Base-by-base conservation (phyloP, 2,888 invertebrate species). In the Nomada lathburiana region DNA sequence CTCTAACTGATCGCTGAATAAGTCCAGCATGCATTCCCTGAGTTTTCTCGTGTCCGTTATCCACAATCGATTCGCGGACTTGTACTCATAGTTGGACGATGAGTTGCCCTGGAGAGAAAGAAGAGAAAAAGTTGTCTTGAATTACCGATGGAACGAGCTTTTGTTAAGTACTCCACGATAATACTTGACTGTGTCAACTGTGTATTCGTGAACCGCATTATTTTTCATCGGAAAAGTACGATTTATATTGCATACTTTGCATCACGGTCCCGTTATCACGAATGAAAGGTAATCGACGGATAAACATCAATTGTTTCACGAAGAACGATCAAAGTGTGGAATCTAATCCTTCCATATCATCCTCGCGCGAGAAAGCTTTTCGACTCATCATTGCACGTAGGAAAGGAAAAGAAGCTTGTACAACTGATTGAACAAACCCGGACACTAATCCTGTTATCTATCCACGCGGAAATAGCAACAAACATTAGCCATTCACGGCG, bases 61-160 rank as follows among this genome's bases (percentile, higher is more conserved):
- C 94, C 96, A 98, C 85, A 98, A 94, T 86, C 96, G 96, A 94
- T 98, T 98, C 36, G 97, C 97, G 78, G 96, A 96, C 5, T 95
- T 95, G 92, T 97, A 97, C 92, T 97, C 96, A 89, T 97, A 96
- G 83, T 95, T 95, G 2, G 95, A 95, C 18, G 96, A 95, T 82
- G 95, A 94, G 67, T 93, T 93, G 13, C 78, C 59, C 93, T 92
- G 74, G 0, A 85, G 64, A 36, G 65, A 36, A n/a, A 0, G 2
- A 20, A 42, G 7, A 7, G 42, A 7, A 11, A 16, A 59, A 18
- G 36, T 2, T 53, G 5, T 16, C 52, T 36, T 52, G n/a, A 29
- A 26, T 5, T 26, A 29, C 26, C n/a, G 16, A 5, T 57, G 47
- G 13, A 13, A 13, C 1, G 18, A 26, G 16, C 16, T 44, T 63